Evolutionary conservation across 1,140 invertebrate genomes (phyloP), one percentile per base, ranked within the genome.

Genomic region (Cepaea nemoralis): DNA sequence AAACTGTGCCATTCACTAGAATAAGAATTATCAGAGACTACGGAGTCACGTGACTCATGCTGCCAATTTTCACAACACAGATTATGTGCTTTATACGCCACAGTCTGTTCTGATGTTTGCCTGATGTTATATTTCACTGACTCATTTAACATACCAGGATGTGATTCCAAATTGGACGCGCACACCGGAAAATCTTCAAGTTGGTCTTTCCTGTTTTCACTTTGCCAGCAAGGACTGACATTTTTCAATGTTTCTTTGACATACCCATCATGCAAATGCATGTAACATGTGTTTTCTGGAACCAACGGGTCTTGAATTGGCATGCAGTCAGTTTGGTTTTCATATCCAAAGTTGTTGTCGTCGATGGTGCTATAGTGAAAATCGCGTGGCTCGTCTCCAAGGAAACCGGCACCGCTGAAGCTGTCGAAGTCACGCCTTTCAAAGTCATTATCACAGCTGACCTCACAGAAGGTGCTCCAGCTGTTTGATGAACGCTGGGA

Each of bases 381-480:
- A 66, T 77, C 67, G 24, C 8, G 12, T 35, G 42, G 1, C 19
- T 27, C 50, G 40, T 80, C 66, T 31, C 19, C 35, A 55, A 22
- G 33, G 35, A 63, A 31, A 16, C 71, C 67, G 19, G 6, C 22
- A 3, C 40, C 71, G 39, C 77, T 33, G n/a, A 27, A 27, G 0
- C 39, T 71, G 24, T 55, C 78, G 27, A 2, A 55, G 69, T 82
- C 81, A 12, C 19, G 22, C 10, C 71, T 35, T 35, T 83, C 78
- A 22, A 40, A 37, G 33, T 83, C 82, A 42, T 79, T 83, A 66
- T 81, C 82, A 24, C 48, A 35, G 0, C 66, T 81, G 22, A 74
- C n/a, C 27, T 83, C 82, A 33, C 24, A 67, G 63, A 80, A 67
- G 22, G 82, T 75, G 45, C 79, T 81, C n/a, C 66, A 83, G n/a